A percentile compares a stretch with the other conserved stretches of the same genome.
Conservation (phyloP, 2,113 vertebrate species). For the Haliaeetus leucogaster region DNA sequence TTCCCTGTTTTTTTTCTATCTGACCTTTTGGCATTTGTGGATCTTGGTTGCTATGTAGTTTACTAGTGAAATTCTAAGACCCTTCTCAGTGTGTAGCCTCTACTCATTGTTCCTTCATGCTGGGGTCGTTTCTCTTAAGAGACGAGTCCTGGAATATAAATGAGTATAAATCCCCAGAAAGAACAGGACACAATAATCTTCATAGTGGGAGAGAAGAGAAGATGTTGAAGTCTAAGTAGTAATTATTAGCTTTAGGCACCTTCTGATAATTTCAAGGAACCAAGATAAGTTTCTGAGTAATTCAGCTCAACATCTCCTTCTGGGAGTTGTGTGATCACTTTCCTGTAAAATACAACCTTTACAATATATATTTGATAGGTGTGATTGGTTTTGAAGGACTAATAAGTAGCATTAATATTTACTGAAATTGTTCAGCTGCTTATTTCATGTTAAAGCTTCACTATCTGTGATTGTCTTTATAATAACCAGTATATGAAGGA, state of each 20-base stretch:
- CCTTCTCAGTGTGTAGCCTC: background rate
- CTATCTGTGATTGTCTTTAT: background rate
- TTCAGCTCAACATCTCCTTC: background rate
- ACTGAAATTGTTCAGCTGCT: background rate
- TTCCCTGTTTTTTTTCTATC: background rate
- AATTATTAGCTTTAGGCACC: conserved; percentile 1
- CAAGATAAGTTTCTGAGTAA: background rate
- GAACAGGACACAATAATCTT: background rate
- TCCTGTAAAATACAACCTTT: background rate
- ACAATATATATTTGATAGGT: background rate
- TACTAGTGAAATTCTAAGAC: background rate
- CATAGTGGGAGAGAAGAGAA: background rate
- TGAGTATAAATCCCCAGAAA: background rate
- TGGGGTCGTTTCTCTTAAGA: background rate
- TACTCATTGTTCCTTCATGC: background rate
- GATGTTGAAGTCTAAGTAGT: background rate
- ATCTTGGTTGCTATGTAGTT: background rate
- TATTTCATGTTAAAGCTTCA: background rate
- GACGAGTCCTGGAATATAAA: background rate
- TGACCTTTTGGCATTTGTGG: background rate
- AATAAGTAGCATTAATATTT: background rate
- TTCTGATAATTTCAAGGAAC: background rate
- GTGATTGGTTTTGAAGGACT: background rate
- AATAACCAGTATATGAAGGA: background rate
- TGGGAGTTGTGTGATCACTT: background rate